Conservation (phyloP, 2,797 vertebrate species). For the Neomorphus geoffroyi region DNA sequence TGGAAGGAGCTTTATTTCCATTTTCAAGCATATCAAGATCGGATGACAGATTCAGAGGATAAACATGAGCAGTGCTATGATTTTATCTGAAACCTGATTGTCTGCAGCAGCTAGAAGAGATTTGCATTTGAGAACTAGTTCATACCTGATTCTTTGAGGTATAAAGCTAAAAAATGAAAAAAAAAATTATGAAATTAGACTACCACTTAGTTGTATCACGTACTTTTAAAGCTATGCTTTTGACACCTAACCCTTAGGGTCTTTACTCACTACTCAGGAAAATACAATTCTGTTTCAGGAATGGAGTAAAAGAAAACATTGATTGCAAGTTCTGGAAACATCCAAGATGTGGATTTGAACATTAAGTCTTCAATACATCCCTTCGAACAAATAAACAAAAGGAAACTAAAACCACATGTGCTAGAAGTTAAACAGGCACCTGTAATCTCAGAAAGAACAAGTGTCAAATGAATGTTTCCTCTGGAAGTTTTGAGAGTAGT, state of each 20-base stretch:
- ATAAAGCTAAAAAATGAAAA: neutral
- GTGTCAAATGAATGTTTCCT: neutral
- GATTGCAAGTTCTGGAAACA: neutral
- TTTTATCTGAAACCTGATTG: neutral
- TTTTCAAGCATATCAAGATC: neutral
- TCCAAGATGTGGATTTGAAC: neutral
- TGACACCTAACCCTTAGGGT: neutral
- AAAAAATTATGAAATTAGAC: neutral
- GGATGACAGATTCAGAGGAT: neutral
- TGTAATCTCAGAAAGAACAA: conserved; percentile 1
- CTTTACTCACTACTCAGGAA: neutral
- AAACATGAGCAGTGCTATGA: neutral
- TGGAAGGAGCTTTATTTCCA: neutral
- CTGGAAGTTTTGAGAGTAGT: neutral
- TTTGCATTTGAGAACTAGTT: neutral
- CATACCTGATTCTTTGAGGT: neutral
- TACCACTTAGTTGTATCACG: neutral
- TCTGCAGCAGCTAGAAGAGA: neutral
- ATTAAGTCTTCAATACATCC: neutral
- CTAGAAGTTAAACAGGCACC: neutral
- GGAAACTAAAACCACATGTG: conserved; percentile 5
- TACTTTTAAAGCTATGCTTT: neutral
- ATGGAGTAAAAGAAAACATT: neutral
- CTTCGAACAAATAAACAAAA: conserved; percentile 19
- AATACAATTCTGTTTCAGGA: neutral